Evolutionary conservation across 2,113 vertebrate genomes (phyloP).

Genomic region (Cricetomys ansorgei): DNA sequence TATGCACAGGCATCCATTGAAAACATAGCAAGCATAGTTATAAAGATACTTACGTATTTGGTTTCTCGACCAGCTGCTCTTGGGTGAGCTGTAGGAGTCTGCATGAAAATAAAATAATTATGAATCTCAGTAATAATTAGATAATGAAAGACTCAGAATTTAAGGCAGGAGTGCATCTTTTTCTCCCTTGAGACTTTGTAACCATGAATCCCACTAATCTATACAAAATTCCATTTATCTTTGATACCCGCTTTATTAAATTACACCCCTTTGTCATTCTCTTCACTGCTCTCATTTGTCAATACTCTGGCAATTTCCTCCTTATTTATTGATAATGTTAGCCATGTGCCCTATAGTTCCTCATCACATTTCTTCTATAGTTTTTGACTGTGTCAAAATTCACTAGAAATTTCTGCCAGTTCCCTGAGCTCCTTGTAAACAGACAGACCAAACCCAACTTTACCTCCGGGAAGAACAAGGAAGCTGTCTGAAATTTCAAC

Average conservation of each 20-base stretch:
- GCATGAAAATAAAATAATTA: conserved; percentile 68
- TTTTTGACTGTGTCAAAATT: conserved; percentile 1
- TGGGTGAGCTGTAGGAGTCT: conserved; percentile 84
- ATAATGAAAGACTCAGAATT: background rate
- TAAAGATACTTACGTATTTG: conserved; percentile 93
- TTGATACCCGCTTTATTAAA: conserved; percentile 46
- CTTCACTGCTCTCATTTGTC: background rate
- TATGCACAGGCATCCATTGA: background rate
- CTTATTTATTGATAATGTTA: background rate
- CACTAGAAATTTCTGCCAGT: background rate
- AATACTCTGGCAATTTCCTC: background rate
- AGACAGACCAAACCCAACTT: background rate
- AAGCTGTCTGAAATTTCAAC: background rate
- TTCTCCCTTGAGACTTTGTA: background rate
- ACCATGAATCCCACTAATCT: conserved; percentile 4
- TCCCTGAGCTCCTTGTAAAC: background rate
- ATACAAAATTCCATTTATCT: background rate
- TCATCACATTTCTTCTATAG: background rate
- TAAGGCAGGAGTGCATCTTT: background rate
- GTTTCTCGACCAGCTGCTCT: conserved; percentile 95
- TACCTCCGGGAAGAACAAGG: background rate
- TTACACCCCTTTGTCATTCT: background rate
- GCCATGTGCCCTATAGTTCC: background rate
- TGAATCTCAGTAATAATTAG: conserved; percentile 62
- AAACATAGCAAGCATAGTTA: background rate